phyloP scores from a whole-genome alignment of 2,797 vertebrate species.

The Acipenser transmontanus region DNA sequence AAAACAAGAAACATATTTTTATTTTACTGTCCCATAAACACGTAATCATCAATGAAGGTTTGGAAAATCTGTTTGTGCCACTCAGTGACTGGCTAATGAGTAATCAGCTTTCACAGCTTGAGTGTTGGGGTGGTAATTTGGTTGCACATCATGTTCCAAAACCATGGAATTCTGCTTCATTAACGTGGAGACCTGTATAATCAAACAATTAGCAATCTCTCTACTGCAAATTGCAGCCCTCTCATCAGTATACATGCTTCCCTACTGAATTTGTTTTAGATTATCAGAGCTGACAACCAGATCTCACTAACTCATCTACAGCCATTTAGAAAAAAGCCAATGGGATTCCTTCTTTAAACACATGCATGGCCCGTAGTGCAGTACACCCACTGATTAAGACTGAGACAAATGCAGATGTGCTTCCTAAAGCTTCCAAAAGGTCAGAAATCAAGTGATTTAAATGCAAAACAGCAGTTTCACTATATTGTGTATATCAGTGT shows the following conservation, averaged over 20 bases:
- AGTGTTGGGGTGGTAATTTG: conserved; percentile 97
- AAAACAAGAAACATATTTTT: too few relatives aligned
- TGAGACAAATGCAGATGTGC: too few relatives aligned
- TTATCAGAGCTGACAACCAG: conserved; percentile 53
- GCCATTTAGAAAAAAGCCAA: conserved; percentile 1
- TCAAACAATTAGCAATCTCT: conserved; percentile 96
- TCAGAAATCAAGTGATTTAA: too few relatives aligned
- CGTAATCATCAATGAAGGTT: background rate
- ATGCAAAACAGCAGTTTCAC: too few relatives aligned
- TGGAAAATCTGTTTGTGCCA: conserved; percentile 79
- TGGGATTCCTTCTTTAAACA: too few relatives aligned
- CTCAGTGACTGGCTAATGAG: conserved; percentile 98
- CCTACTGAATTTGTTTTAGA: conserved; percentile 64
- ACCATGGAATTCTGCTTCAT: conserved; percentile 96
- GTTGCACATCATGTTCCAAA: conserved; percentile 91
- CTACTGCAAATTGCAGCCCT: conserved; percentile 75
- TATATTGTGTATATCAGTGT: too few relatives aligned
- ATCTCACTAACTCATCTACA: conserved; percentile 33
- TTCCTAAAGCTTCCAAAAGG: too few relatives aligned
- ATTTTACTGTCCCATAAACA: background rate
- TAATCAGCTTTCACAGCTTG: conserved; percentile 99
- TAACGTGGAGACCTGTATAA: conserved; percentile 99
- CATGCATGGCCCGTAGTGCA: too few relatives aligned
- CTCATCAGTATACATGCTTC: conserved; percentile 84
- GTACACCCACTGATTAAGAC: too few relatives aligned